Percentiles rank a stretch among this genome's conserved stretches.
These are phyloP conservation scores for Eupeodes luniger DNA, from an alignment of 2,888 invertebrate genomes.

Conservation along the genomic window DNA sequence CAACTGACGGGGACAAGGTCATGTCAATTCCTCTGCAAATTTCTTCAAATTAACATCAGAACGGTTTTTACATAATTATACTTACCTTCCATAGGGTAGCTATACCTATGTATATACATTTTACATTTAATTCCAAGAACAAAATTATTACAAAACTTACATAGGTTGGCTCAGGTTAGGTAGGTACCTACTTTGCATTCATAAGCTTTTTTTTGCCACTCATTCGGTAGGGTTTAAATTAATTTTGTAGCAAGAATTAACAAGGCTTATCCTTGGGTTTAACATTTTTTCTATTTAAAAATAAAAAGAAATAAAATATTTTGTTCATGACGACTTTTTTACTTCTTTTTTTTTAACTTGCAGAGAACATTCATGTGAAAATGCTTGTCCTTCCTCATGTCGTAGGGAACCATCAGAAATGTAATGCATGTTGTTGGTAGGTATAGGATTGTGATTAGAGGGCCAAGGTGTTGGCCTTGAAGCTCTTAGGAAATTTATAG, in stretches of 20 bases:
- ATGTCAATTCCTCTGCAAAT: too few species aligned
- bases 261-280: conserved; percentile 25
- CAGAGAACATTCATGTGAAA: background rate
- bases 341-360: background rate
- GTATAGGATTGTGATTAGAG: conserved; percentile 4
- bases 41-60: too few species aligned
- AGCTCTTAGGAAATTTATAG: conserved; percentile 31
- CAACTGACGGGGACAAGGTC: too few species aligned
- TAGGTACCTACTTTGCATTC: background rate
- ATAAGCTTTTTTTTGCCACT: background rate
- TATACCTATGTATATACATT: too few species aligned
- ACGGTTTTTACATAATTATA: too few species aligned
- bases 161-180: too few species aligned
- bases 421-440: too few species aligned
- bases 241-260: conserved; percentile 11
- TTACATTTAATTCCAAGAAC: background rate
- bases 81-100: too few species aligned
- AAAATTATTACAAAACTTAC: background rate
- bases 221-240: background rate
- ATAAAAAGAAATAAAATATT: background rate
- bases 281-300: background rate
- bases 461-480: conserved; percentile 42
- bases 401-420: background rate
- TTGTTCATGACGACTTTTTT: background rate
- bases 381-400: background rate